A percentile compares a stretch with the other conserved stretches of the same genome.
phyloP scores from a whole-genome alignment of 92 coral and sea anemone species.

The Scolanthus callimorphus region DNA sequence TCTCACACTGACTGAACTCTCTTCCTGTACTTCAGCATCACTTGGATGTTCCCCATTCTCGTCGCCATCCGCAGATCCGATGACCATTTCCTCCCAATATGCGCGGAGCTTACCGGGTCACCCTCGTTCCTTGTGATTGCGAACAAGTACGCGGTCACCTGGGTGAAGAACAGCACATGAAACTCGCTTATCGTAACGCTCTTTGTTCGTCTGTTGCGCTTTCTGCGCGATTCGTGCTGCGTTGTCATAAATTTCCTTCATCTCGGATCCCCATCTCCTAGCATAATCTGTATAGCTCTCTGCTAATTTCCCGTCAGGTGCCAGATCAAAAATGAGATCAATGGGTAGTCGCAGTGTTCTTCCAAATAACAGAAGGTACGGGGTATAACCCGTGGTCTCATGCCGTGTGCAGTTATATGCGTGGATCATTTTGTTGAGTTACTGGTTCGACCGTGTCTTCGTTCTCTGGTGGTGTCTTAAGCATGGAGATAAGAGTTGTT shows the following conservation, averaged over 20 bases:
- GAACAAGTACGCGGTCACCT: constrained; percentile 1
- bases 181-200: constrained; percentile 2
- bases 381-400: constrained; percentile 1
- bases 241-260: not conserved
- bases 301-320: not conserved
- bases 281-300: constrained; percentile 6
- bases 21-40: too few species aligned
- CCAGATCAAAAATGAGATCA: constrained; percentile 2
- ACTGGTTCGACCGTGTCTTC: constrained; percentile 2
- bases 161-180: constrained; percentile 12
- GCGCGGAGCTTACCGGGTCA: constrained; percentile 7
- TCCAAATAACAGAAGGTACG: constrained; percentile 3
- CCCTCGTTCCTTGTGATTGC: constrained; percentile 7
- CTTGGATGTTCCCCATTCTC: too few species aligned
- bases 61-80: too few species aligned
- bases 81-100: constrained; percentile 3
- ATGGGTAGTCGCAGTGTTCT: constrained; percentile 5
- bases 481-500: constrained; percentile 15
- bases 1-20: too few species aligned
- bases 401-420: constrained; percentile 12
- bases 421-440: constrained; percentile 6
- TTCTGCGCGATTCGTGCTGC: constrained; percentile 5
- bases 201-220: not conserved
- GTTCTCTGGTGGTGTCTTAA: constrained; percentile 1
- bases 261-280: constrained; percentile 1